phyloP scores from a whole-genome alignment of 1,140 invertebrate species.

The Mizuhopecten yessoensis region DNA sequence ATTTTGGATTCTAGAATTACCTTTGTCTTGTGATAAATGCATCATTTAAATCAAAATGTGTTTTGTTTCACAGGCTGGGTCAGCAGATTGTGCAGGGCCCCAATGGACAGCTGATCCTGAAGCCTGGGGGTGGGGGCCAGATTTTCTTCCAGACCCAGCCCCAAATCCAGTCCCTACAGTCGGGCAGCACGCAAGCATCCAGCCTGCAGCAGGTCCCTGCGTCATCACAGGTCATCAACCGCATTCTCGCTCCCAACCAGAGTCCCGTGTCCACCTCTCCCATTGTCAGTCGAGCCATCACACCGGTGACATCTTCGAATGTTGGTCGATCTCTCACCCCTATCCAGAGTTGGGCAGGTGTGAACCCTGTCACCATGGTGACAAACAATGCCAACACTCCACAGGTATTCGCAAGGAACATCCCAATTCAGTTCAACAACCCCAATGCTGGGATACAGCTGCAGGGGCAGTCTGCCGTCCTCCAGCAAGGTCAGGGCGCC shows the following conservation, averaged over 20 bases:
- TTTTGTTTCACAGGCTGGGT: slow-evolving; percentile 48
- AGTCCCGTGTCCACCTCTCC: slow-evolving; percentile 64
- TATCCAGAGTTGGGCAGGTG: slow-evolving; percentile 59
- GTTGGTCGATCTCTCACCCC: slow-evolving; percentile 66
- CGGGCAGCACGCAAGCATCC: slow-evolving; percentile 64
- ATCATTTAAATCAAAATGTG: neutral
- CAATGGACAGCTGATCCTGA: slow-evolving; percentile 62
- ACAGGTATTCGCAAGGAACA: slow-evolving; percentile 15
- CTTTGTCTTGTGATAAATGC: no score
- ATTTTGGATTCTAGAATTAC: no score
- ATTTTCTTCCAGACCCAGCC: slow-evolving; percentile 57
- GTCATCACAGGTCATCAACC: slow-evolving; percentile 37
- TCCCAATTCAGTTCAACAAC: slow-evolving; percentile 4
- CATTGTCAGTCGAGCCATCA: slow-evolving; percentile 65
- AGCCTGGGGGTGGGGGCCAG: slow-evolving; percentile 43
- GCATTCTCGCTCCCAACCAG: slow-evolving; percentile 52
- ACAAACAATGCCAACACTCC: neutral
- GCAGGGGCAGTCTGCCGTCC: slow-evolving; percentile 53
- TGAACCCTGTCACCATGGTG: slow-evolving; percentile 12
- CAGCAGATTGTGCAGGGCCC: slow-evolving; percentile 55
- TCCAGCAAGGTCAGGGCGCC: slow-evolving; percentile 54
- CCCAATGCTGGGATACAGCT: slow-evolving; percentile 16
- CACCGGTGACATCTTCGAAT: slow-evolving; percentile 61
- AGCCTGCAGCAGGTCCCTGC: slow-evolving; percentile 41
- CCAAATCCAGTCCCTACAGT: slow-evolving; percentile 64